A percentile compares a stretch with the other conserved stretches of the same genome.
Evolutionary conservation across 2,113 vertebrate genomes (phyloP).

Genomic region (Saguinus imperator): DNA sequence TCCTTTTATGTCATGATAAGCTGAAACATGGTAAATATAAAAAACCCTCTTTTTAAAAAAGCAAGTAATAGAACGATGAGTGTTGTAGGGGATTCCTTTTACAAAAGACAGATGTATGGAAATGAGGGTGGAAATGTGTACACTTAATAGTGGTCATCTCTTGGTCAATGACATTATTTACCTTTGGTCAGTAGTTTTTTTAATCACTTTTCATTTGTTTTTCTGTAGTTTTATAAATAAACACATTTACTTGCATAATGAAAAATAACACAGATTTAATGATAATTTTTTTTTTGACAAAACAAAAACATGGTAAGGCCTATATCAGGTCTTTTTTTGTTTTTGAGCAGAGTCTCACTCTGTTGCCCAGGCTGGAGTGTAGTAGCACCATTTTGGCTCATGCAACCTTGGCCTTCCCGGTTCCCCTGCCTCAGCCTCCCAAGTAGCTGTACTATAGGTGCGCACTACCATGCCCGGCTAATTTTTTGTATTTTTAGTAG

Average conservation of each 20-base stretch:
- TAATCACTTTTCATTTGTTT: neutral
- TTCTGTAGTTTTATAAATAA: slow-evolving; percentile 13
- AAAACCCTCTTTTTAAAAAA: neutral
- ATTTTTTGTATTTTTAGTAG: no score
- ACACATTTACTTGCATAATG: neutral
- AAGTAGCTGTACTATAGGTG: no score
- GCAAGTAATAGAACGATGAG: neutral
- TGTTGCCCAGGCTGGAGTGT: no score
- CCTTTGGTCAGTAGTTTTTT: neutral
- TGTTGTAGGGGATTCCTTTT: neutral
- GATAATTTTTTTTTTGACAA: neutral
- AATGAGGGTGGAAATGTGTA: neutral
- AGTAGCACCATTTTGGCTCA: no score
- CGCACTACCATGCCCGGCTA: no score
- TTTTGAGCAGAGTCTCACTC: no score
- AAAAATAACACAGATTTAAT: slow-evolving; percentile 18
- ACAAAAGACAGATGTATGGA: neutral
- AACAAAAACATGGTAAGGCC: neutral
- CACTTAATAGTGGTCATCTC: neutral
- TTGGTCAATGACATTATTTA: neutral
- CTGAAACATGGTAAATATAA: neutral
- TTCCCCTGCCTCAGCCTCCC: no score
- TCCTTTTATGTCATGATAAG: slow-evolving; percentile 29
- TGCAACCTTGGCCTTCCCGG: no score
- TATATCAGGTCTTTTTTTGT: neutral